Evolutionary conservation across 2,888 invertebrate genomes (phyloP), one percentile per base, ranked within the genome.

Genomic region (Lymantria dispar): DNA sequence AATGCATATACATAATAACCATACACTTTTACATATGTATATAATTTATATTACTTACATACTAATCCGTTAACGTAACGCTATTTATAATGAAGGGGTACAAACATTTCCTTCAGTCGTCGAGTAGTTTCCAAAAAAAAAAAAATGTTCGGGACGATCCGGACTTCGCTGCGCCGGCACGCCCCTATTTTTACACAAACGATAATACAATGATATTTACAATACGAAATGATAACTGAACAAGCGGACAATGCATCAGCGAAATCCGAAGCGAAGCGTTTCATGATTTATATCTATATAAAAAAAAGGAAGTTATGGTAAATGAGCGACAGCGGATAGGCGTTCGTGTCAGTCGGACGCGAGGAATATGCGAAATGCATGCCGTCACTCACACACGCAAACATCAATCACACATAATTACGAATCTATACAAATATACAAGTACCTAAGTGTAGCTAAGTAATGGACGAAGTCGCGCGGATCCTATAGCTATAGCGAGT

Each of bases 1-100:
- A 90, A 90, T 89, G 89, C 88, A 87, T 87, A 87, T 85, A 87
- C 81, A 85, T 81, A 79, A 79, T 85, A 78, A 82, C 81, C 81
- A 80, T 86, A 87, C 83, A 83, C 83, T 83, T 84, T 84, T 83
- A 87, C 83, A 85, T 86, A 86, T 84, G 78, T 87, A 84, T 85
- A 85, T 80, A 81, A 68, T 68, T 70, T 72, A 68, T 69, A 63
- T 65, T 57, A 67, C 64, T 63, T 68, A 71, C 56, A 53, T 12
- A n/a, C 68, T 72, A 70, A 56, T 67, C 72, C 72, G 64, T 71
- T 65, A 70, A 71, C 50, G 58, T 61, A 62, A 61, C 56, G 52
- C 68, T 64, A 67, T 57, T 63, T 64, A 66, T 66, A 67, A 53
- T 54, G 58, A 58, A 56, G 50, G 55, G 54, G 22, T 50, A 50